These are phyloP conservation scores for Pangasius macronema DNA, from an alignment of 2,797 vertebrate genomes.

Conservation along the genomic window DNA sequence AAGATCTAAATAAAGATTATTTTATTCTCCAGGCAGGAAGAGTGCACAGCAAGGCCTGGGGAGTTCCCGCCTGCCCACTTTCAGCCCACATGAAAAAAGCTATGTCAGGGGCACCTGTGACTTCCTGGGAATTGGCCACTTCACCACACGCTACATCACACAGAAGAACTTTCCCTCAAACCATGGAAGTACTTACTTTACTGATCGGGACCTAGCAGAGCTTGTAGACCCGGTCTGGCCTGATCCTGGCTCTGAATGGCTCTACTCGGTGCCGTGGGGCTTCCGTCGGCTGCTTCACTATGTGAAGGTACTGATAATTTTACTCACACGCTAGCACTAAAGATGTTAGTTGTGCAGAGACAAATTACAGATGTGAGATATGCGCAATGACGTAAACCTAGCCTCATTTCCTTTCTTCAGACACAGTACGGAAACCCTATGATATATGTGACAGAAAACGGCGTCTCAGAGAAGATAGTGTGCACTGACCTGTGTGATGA, in stretches of 20 bases:
- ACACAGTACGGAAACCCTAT: slow-evolving; percentile 86
- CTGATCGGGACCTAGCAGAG: slow-evolving; percentile 82
- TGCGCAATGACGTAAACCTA: background rate
- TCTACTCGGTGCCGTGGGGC: slow-evolving; percentile 88
- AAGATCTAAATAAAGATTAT: background rate
- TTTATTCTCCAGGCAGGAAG: slow-evolving; percentile 77
- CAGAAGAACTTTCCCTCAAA: slow-evolving; percentile 80
- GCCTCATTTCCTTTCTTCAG: slow-evolving; percentile 63
- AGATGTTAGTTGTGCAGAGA: background rate
- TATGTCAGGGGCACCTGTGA: slow-evolving; percentile 87
- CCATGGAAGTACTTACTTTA: slow-evolving; percentile 79
- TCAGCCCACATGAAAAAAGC: slow-evolving; percentile 85
- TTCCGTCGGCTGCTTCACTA: slow-evolving; percentile 87
- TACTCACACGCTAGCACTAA: background rate
- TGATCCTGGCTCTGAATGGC: slow-evolving; percentile 83
- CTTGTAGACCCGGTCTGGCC: slow-evolving; percentile 88
- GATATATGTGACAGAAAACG: slow-evolving; percentile 90
- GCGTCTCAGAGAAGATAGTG: slow-evolving; percentile 80
- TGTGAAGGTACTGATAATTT: slow-evolving; percentile 77
- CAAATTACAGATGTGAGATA: background rate
- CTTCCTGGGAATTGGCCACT: slow-evolving; percentile 89
- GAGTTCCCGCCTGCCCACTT: slow-evolving; percentile 80
- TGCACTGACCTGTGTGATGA: slow-evolving; percentile 86
- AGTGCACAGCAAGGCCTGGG: slow-evolving; percentile 84
- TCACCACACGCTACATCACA: slow-evolving; percentile 84